Evolutionary conservation across 2,113 vertebrate species (phyloP).

Genomic region (Nicator chloris): DNA sequence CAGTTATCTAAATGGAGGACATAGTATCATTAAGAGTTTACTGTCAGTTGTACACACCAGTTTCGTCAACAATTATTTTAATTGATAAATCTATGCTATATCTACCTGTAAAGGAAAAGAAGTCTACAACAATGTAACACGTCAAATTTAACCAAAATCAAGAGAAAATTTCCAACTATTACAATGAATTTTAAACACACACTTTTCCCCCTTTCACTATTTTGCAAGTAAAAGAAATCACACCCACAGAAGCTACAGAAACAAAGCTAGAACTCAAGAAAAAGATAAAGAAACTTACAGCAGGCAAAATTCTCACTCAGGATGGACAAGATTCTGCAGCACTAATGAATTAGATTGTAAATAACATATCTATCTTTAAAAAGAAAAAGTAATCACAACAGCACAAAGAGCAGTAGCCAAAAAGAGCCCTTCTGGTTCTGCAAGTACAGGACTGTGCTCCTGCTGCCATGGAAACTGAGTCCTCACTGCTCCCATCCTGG

Average conservation of each 20-base stretch:
- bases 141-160: neutral
- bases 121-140: neutral
- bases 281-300: conserved; percentile 30
- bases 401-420: neutral
- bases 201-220: neutral
- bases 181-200: neutral
- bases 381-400: conserved; percentile 25
- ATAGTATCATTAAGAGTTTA: neutral
- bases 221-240: neutral
- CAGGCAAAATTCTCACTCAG: neutral
- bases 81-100: neutral
- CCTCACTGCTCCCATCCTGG: conserved; percentile 25
- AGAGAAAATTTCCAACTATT: neutral
- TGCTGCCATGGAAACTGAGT: conserved; percentile 54
- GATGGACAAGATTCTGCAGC: neutral
- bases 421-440: conserved; percentile 24
- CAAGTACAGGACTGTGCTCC: conserved; percentile 39
- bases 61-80: neutral
- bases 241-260: neutral
- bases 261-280: neutral
- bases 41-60: neutral
- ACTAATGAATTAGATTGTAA: neutral
- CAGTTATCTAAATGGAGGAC: neutral
- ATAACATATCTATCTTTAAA: neutral
- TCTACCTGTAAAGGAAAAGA: neutral